phyloP scores from a whole-genome alignment of 2,888 invertebrate species.

The Orgyia antiqua region DNA sequence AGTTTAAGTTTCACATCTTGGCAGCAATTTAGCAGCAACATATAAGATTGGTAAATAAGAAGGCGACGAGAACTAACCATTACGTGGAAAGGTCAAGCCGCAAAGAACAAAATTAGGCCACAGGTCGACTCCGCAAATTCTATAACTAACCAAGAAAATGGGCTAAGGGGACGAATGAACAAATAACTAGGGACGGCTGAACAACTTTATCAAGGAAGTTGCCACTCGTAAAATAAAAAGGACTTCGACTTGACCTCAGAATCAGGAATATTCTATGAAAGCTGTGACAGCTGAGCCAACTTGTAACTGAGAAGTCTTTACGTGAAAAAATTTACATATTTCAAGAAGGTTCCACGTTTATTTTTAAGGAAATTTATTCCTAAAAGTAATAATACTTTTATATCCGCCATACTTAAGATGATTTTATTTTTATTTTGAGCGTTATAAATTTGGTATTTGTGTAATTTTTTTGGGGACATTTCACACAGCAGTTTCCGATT shows the following conservation, averaged over 20 bases:
- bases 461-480: too few species aligned
- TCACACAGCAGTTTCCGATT: too few species aligned
- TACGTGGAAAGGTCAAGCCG: conserved; percentile 31
- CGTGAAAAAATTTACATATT: conserved; percentile 6
- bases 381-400: not conserved
- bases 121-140: conserved; percentile 34
- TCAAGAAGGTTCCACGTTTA: not conserved
- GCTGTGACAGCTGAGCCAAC: conserved; percentile 6
- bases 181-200: conserved; percentile 26
- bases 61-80: conserved; percentile 25
- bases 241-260: conserved; percentile 10
- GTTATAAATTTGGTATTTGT: too few species aligned
- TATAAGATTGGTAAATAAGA: conserved; percentile 30
- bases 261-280: conserved; percentile 15
- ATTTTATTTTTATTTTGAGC: too few species aligned
- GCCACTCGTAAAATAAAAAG: conserved; percentile 25
- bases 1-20: too few species aligned
- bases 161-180: conserved; percentile 20
- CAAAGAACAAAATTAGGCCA: conserved; percentile 30
- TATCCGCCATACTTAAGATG: not conserved
- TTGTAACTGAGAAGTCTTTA: conserved; percentile 6
- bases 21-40: not conserved
- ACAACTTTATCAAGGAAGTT: conserved; percentile 40
- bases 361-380: not conserved
- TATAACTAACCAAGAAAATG: conserved; percentile 31